Evolutionary conservation across 2,113 vertebrate species (phyloP), one percentile per base, ranked within the genome.

Genomic region (Poeciliopsis prolifica): DNA sequence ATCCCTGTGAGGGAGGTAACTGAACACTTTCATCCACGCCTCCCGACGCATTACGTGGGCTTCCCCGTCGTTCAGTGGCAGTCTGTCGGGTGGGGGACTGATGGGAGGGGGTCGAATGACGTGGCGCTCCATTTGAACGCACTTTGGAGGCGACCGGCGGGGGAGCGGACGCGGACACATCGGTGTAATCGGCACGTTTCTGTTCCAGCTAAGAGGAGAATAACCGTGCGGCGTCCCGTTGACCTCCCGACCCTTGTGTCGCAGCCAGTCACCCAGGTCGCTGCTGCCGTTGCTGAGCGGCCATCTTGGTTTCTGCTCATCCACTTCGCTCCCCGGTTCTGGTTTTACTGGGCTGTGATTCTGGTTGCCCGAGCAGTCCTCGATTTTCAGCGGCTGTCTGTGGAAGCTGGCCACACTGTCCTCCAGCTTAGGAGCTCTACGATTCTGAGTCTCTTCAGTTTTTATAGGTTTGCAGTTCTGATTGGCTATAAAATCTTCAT

Each of bases 71-170:
- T 95, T 94, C 87, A 98, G 93, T 37, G 95, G 95, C 61, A 99
- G 95, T 0, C 95, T 95, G 94, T 99, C 97, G 0, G 97, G 97
- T 0, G 97, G 97, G 48, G 98, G 97, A 89, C 97, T 98, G 92
- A 99, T 98, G 77, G 97, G 97, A 24, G 97, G 97, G 0, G 98
- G 98, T 66, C 97, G 95, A 92, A 99, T 97, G 30, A 99, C 97
- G 0, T 99, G 97, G 15, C 97, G 96, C 87, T 98, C 97, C 97
- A 98, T 97, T 92, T 97, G 97, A 79, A 97, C 93, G 80, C 95
- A 96, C 88, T 96, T 97, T 48, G 97, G 96, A 2, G 97, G 97
- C 1, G 97, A 99, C 61, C 96, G 90, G 12, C 96, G 78, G 93
- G 95, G 3, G 83, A 96, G 24, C 69, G 97, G 80, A 84, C 95